Evolutionary conservation across 2,113 vertebrate species (phyloP).

Genomic region (Chionomys nivalis): DNA sequence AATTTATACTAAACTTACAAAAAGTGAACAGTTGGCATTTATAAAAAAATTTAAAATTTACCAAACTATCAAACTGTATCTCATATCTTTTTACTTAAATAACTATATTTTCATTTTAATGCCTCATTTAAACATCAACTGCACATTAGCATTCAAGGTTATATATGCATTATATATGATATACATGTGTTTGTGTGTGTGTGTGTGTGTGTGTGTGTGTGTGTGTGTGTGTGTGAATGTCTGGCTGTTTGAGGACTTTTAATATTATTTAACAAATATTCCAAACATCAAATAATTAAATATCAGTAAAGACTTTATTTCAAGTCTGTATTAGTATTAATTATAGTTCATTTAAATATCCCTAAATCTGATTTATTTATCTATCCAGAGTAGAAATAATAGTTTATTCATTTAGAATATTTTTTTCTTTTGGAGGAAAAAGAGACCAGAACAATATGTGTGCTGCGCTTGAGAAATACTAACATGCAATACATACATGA

Average conservation of each 20-base stretch:
- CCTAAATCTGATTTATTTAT: background rate
- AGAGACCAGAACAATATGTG: rapidly evolving
- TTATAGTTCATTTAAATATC: background rate
- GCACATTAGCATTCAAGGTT: background rate
- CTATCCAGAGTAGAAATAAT: background rate
- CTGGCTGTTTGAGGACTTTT: background rate
- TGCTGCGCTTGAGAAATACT: background rate
- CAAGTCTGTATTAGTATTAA: background rate
- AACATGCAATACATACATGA: background rate
- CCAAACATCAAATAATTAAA: background rate
- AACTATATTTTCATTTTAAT: background rate
- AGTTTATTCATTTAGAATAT: background rate
- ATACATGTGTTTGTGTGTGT: too few relatives aligned
- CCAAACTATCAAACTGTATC: background rate
- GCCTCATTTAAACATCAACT: background rate
- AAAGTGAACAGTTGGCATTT: background rate
- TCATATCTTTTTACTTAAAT: background rate
- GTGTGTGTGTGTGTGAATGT: background rate
- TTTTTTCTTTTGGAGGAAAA: background rate
- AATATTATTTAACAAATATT: background rate
- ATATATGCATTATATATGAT: background rate
- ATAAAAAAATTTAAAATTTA: background rate
- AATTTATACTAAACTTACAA: background rate
- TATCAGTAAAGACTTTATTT: background rate
- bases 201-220: background rate